Conservation (phyloP, 2,888 invertebrate species). For the Germaria angustata region DNA sequence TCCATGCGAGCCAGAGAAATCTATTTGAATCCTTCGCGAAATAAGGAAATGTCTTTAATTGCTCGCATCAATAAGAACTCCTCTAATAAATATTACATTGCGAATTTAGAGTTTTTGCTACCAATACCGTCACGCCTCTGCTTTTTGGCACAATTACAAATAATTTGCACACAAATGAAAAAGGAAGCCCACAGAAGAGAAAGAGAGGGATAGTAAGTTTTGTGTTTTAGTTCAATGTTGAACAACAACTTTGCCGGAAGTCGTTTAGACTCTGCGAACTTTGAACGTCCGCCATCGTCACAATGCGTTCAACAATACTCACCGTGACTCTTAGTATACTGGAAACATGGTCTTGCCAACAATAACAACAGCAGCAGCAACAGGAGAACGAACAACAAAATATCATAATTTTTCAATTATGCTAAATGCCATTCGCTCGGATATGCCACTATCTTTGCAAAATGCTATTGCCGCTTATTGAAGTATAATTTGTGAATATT, state of each 20-base stretch:
- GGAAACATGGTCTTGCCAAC: slow-evolving; percentile 40
- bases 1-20: too few relatives aligned
- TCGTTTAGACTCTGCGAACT: slow-evolving; percentile 62
- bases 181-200: slow-evolving; percentile 42
- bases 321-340: slow-evolving; percentile 54
- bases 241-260: slow-evolving; percentile 58
- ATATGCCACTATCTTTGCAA: slow-evolving; percentile 47
- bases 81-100: background rate
- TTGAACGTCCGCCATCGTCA: slow-evolving; percentile 57
- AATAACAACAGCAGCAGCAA: slow-evolving; percentile 27
- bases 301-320: slow-evolving; percentile 51
- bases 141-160: slow-evolving; percentile 44
- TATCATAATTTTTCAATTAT: slow-evolving; percentile 64
- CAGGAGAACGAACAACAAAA: slow-evolving; percentile 1
- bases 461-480: slow-evolving; percentile 57
- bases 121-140: background rate
- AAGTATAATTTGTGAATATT: slow-evolving; percentile 55
- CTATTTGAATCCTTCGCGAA: too few relatives aligned
- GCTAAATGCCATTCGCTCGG: slow-evolving; percentile 54
- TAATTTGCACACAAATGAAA: slow-evolving; percentile 55
- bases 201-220: slow-evolving; percentile 39
- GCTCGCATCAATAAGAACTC: too few relatives aligned
- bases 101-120: background rate
- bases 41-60: too few relatives aligned
- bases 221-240: slow-evolving; percentile 56